Base-by-base conservation (phyloP, 2,113 vertebrate genomes). In the Nyctibius bracteatus region DNA sequence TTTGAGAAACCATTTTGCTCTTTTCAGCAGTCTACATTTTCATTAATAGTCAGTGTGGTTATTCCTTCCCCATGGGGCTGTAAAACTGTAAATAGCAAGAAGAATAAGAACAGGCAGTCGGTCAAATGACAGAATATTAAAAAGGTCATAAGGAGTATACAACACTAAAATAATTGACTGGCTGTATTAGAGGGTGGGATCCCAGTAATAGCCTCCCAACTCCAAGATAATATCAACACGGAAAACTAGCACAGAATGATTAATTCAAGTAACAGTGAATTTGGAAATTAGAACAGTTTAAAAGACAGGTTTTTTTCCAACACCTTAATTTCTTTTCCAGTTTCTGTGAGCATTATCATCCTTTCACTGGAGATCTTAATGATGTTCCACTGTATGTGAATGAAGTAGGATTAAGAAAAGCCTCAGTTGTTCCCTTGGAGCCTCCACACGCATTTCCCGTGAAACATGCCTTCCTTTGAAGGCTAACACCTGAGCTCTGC, bases 101-200 rank as follows among this genome's bases (percentile, higher is more conserved):
- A 58, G 78, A 90, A 54, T 35, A 80, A 95, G 88, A 87, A 80
- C 8, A 94, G 58, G 51, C 66, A 94, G 71, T 33, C 49, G 77
- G 63, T 61, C 61, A 85, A 92, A 59, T 31, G 75, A 43, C 39
- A 75, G 94, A 95, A 93, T 94, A 94, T 74, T 92, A 31, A 81
- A 93, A 96, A 95, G 88, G 65, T 93, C 80, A 67, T 33, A 44
- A 59, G 52, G 46, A 88, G 62, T 68, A 52, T 73, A 86, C 14
- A 20, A 37, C 57, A 65, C 49, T 80, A 68, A 85, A 92, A 82
- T 66, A 92, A 70, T 24, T 14, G 49, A 66, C 82, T n/a, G 74
- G 59, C 43, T 86, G 77, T 49, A 58, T 65, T 41, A 80, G 54
- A 61, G 81, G 43, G 49, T n/a, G 41, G 77, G 74, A 92, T 86